Base-by-base conservation (phyloP, 2,888 invertebrate genomes). In the Phaedon cochleariae region DNA sequence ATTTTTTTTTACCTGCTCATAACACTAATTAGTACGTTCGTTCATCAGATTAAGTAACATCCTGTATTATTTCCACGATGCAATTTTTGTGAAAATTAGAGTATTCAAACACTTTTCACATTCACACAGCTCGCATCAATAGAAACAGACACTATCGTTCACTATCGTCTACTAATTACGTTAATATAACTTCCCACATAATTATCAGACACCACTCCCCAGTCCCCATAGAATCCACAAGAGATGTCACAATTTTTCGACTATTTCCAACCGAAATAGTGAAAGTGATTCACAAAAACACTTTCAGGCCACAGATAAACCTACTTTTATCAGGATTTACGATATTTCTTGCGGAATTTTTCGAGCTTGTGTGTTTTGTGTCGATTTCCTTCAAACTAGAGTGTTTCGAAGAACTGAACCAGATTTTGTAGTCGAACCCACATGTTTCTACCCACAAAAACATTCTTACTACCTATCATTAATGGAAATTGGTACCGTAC, bases 341-440 rank as follows among this genome's bases (percentile, higher is more conserved):
- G 34, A 34, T 34, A 34, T 34, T 12, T n/a, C n/a, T n/a, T n/a
- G 34, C 3, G 34, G 12, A 34, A 34, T 34, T 3, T 26, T 34
- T 3, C 7, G 10, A 41, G 4, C 2, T 4, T 3, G 15, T 4
- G 15, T 4, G 15, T 4, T n/a, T 15, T 41, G 15, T 15, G n/a
- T 15, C 6, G 41, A 15, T 15, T 41, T 15, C 15, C 6, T 4
- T 15, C 15, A 41, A 41, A 41, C 41, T 41, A 21, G 21, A 21
- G 2, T 9, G 2, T 17, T 34, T 15, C 57, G 26, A 29, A 4
- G 29, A 45, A 45, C 62, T 69, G 70, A 70, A 73, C 72, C 69
- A 74, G 73, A 73, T 74, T 71, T 67, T 69, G 60, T 62, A 64
- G 54, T 59, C 18, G 67, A 67, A 64, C 72, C 72, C 70, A 73